Conservation (phyloP, 35 echinoderm and acorn worm genomes). For the Stichopus chloronotus region DNA sequence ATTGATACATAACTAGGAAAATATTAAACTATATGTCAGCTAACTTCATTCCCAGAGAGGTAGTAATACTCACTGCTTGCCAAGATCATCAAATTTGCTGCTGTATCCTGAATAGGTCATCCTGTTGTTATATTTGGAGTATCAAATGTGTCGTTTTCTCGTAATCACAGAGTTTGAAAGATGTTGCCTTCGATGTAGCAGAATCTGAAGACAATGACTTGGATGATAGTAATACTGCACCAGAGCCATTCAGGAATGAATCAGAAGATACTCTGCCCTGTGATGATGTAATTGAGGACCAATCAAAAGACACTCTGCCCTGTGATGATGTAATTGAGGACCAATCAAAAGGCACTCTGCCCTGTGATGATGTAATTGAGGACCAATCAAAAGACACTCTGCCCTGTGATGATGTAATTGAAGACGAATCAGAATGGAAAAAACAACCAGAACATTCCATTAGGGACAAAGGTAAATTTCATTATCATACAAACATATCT, state of each 20-base stretch:
- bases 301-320: not conserved
- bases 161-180: not conserved
- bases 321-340: not conserved
- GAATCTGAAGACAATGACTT: conserved; percentile 22
- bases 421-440: not conserved
- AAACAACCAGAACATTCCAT: conserved; percentile 4
- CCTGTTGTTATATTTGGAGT: too few species aligned
- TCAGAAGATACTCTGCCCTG: conserved; percentile 1
- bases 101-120: too few species aligned
- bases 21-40: too few species aligned
- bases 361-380: not conserved
- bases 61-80: too few species aligned
- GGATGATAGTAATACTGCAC: not conserved
- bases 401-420: not conserved
- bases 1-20: too few species aligned
- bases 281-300: not conserved
- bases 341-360: not conserved
- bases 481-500: too few species aligned
- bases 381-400: not conserved
- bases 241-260: not conserved
- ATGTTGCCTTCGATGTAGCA: not conserved
- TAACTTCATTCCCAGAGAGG: too few species aligned
- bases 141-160: too few species aligned
- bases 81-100: too few species aligned
- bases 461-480: not conserved